These are phyloP conservation scores for Tonatia bakeri DNA, from an alignment of 2,113 vertebrate genomes.

Conservation along the genomic window DNA sequence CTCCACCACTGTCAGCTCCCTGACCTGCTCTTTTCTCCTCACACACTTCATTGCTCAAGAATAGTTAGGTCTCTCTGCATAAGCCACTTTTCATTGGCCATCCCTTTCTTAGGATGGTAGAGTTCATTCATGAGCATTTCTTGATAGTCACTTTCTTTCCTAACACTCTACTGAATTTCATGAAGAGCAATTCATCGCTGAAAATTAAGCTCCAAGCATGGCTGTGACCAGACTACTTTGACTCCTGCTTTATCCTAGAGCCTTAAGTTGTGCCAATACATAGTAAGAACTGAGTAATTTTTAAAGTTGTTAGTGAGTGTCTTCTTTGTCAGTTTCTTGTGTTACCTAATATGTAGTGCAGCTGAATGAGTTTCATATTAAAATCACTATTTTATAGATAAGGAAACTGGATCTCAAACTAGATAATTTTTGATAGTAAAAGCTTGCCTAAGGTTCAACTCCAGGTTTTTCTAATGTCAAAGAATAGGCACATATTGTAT, in stretches of 20 bases:
- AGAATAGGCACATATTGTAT: not conserved
- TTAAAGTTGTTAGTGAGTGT: not conserved
- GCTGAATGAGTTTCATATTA: not conserved
- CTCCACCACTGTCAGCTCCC: not conserved
- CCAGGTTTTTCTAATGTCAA: not conserved
- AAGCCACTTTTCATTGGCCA: not conserved
- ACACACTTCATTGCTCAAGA: not conserved
- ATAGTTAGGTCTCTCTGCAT: not conserved
- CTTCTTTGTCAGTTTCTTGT: not conserved
- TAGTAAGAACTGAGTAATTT: not conserved
- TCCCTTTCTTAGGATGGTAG: not conserved
- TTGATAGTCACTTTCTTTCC: not conserved
- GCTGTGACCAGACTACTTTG: not conserved
- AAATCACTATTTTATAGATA: not conserved
- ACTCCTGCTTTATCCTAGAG: not conserved
- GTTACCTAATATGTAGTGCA: not conserved
- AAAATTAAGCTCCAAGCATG: not conserved
- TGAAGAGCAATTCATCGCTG: not conserved
- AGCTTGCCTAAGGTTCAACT: not conserved
- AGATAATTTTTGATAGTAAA: not conserved
- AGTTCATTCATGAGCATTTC: not conserved
- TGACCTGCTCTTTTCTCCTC: not conserved
- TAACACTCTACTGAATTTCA: not conserved
- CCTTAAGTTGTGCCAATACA: not conserved
- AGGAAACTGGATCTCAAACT: not conserved